A percentile compares a stretch with the other conserved stretches of the same genome.
These are phyloP conservation scores for Xestia xanthographa DNA, from an alignment of 2,888 invertebrate species.

Conservation along the genomic window DNA sequence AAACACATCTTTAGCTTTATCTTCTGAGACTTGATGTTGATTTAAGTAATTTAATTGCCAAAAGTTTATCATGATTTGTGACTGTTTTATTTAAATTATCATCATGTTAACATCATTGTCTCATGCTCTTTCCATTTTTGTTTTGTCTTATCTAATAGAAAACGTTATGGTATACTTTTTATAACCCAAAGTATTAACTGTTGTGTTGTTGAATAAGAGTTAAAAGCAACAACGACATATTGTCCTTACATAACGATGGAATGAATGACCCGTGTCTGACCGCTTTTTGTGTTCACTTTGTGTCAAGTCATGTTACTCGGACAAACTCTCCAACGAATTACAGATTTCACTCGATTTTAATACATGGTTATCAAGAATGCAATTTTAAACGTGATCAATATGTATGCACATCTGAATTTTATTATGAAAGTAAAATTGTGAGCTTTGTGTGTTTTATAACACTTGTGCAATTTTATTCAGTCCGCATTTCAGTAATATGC, in stretches of 20 bases:
- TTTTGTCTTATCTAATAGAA: neutral
- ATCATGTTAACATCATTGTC: neutral
- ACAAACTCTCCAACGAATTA: conserved; percentile 66
- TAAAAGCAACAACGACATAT: conserved; percentile 60
- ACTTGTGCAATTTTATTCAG: conserved; percentile 57
- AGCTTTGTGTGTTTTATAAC: conserved; percentile 60
- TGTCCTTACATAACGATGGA: conserved; percentile 61
- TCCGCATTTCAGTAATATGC: conserved; percentile 62
- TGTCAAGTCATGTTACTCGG: conserved; percentile 72
- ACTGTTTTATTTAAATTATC: neutral
- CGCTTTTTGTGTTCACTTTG: conserved; percentile 67
- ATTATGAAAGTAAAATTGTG: conserved; percentile 45
- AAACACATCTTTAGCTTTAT: conserved; percentile 26
- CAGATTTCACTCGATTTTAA: conserved; percentile 72
- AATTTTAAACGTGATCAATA: conserved; percentile 61
- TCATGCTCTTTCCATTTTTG: neutral
- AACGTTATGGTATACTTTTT: neutral
- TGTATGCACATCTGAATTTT: conserved; percentile 44
- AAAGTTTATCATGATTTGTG: conserved; percentile 5
- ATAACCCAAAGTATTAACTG: conserved; percentile 3
- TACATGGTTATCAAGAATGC: conserved; percentile 61
- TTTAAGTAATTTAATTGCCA: neutral
- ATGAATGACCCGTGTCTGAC: conserved; percentile 62
- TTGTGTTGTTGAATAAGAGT: conserved; percentile 51
- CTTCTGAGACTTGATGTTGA: neutral